A percentile compares a stretch with the other conserved stretches of the same genome.
phyloP scores from a whole-genome alignment of 2,797 vertebrate species.

The Salarias fasciatus region DNA sequence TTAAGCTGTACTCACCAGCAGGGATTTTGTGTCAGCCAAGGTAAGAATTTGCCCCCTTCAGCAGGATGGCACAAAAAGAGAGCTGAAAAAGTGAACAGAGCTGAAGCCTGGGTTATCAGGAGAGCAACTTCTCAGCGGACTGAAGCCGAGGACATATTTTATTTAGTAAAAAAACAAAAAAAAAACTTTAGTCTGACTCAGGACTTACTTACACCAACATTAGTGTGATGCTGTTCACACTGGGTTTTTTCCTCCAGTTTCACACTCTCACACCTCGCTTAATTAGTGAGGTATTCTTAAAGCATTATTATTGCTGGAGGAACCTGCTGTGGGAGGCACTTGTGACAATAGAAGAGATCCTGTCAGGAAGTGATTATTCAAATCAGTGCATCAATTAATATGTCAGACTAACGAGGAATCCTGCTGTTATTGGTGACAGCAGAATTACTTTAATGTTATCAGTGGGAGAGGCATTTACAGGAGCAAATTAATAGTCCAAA shows the following conservation, averaged over 20 bases:
- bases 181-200: constrained; percentile 3
- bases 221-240: neutral
- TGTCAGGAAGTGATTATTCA: constrained; percentile 75
- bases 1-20: no score
- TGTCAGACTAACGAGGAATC: constrained; percentile 63
- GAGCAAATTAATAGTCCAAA: constrained; percentile 60
- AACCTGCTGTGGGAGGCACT: constrained; percentile 50
- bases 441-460: constrained; percentile 59
- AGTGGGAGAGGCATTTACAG: constrained; percentile 41
- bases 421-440: constrained; percentile 65
- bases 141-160: neutral
- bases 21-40: no score
- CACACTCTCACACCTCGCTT: constrained; percentile 8
- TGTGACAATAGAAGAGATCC: constrained; percentile 57
- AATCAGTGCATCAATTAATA: constrained; percentile 68
- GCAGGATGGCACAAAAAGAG: no score
- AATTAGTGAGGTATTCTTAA: constrained; percentile 32
- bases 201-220: neutral
- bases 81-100: no score
- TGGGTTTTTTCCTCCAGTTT: neutral
- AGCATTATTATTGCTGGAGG: constrained; percentile 42
- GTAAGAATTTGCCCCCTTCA: no score
- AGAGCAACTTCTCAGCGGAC: no score
- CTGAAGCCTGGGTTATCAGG: no score
- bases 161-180: neutral